phyloP scores from a whole-genome alignment of 2,113 vertebrate species.

The Phycodurus eques region DNA sequence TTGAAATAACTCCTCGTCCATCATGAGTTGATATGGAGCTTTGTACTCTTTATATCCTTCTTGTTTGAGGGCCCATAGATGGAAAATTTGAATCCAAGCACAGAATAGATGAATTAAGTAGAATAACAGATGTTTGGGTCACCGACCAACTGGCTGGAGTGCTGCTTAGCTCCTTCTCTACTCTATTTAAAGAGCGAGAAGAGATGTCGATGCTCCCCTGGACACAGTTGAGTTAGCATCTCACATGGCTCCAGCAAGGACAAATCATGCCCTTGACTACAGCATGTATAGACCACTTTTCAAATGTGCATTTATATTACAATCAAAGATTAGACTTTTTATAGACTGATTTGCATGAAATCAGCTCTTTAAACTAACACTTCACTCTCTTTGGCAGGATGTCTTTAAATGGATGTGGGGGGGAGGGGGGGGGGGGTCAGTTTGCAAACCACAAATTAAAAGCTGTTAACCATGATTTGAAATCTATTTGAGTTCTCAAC shows the following conservation, averaged over 20 bases:
- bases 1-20: background rate
- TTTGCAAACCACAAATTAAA: slow-evolving; percentile 5
- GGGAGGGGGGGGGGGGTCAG: too few species aligned
- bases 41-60: slow-evolving; percentile 7
- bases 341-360: background rate
- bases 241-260: slow-evolving; percentile 1
- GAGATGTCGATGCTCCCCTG: slow-evolving; percentile 15
- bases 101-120: background rate
- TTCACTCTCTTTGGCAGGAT: slow-evolving; percentile 20
- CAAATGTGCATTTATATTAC: slow-evolving; percentile 2
- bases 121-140: slow-evolving; percentile 13
- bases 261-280: slow-evolving; percentile 10
- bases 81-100: background rate
- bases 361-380: background rate
- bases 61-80: background rate
- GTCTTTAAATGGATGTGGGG: slow-evolving; percentile 30
- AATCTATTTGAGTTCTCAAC: too few species aligned
- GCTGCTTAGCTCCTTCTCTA: slow-evolving; percentile 16
- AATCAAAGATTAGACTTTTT: background rate
- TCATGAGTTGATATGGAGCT: background rate
- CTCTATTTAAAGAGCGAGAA: slow-evolving; percentile 42
- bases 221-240: slow-evolving; percentile 34
- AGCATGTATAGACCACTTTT: background rate
- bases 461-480: too few species aligned
- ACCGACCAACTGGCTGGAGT: slow-evolving; percentile 6